Percentiles rank a stretch among this genome's conserved stretches.
Evolutionary conservation across 2,113 vertebrate genomes (phyloP).

Genomic region (Zootoca vivipara): DNA sequence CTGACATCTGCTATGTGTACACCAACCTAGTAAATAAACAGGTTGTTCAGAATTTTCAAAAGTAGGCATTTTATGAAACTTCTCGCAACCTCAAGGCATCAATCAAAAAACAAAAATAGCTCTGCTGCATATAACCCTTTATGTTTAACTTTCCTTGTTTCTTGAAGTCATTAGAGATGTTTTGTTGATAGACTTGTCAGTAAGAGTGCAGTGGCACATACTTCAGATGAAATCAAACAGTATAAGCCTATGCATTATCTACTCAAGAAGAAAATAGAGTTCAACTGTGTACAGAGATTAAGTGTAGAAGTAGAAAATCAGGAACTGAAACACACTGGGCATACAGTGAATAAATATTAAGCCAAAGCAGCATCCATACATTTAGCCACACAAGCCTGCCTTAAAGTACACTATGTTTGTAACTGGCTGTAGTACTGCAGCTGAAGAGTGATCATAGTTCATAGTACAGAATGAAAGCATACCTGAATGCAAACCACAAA

Average conservation of each 20-base stretch:
- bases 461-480: background rate
- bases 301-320: background rate
- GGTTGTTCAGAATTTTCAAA: background rate
- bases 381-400: background rate
- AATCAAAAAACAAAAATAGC: too few relatives aligned
- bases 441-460: background rate
- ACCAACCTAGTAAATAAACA: conserved; percentile 82
- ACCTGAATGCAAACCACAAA: background rate
- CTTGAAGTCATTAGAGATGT: background rate
- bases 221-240: background rate
- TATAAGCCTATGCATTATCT: background rate
- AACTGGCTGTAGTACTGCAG: background rate
- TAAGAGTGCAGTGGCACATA: background rate
- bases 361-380: background rate
- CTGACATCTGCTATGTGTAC: conserved; percentile 98
- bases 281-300: background rate
- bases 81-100: background rate
- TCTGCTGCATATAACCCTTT: background rate
- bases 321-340: background rate
- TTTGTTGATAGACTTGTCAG: background rate
- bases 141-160: background rate
- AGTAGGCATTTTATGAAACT: background rate
- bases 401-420: background rate
- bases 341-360: background rate
- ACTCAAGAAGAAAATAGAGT: background rate